These are phyloP conservation scores for Gobio gobio DNA, from an alignment of 2,113 vertebrate species.

Conservation along the genomic window DNA sequence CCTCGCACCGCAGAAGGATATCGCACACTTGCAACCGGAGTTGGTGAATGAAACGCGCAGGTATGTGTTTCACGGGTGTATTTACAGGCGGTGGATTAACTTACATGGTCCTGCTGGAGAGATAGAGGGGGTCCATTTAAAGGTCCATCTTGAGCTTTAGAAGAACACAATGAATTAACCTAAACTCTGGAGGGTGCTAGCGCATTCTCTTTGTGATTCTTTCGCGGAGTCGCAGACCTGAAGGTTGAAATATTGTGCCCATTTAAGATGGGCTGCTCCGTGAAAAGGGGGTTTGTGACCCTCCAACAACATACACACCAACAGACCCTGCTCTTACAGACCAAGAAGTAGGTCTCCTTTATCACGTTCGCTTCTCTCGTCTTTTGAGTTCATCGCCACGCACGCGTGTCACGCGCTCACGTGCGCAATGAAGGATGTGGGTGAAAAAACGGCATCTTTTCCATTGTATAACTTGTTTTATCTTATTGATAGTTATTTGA, in stretches of 20 bases:
- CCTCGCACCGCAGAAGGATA: background rate
- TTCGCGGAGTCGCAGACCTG: background rate
- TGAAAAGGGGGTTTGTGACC: background rate
- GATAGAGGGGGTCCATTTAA: background rate
- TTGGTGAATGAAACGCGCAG: conserved; percentile 15
- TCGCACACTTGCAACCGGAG: background rate
- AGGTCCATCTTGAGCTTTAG: background rate
- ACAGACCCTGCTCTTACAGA: background rate
- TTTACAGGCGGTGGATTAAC: background rate
- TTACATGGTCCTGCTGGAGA: background rate
- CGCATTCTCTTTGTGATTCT: background rate
- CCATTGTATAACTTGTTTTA: background rate
- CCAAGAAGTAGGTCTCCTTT: background rate
- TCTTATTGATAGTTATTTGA: background rate
- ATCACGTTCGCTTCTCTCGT: background rate
- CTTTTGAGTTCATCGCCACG: background rate
- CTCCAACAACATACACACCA: too few species aligned
- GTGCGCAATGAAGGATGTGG: background rate
- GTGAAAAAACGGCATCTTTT: background rate
- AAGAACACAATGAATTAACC: conserved; percentile 15
- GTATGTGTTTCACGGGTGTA: background rate
- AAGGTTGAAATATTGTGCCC: background rate
- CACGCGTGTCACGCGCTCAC: background rate
- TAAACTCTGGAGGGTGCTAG: background rate
- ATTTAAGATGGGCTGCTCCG: background rate